Evolutionary conservation across 1,140 invertebrate genomes (phyloP).

Genomic region (Helicoverpa zea): DNA sequence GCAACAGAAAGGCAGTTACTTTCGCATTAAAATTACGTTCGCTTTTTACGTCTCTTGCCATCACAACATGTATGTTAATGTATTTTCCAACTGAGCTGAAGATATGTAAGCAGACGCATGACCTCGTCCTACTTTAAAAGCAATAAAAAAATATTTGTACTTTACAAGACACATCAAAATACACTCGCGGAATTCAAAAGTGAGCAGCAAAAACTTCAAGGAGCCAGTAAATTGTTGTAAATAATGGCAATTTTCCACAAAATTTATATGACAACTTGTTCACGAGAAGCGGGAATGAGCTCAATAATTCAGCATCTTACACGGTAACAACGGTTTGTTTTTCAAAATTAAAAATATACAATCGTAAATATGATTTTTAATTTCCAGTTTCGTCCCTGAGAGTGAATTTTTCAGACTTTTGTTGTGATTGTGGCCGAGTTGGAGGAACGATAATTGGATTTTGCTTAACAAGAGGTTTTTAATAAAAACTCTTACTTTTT

Average conservation of each 20-base stretch:
- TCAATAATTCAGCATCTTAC: constrained; percentile 42
- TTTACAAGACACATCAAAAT: constrained; percentile 24
- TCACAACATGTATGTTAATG: too few species aligned
- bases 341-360: constrained; percentile 33
- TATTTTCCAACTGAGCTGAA: too few species aligned
- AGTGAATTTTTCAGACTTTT: neutral
- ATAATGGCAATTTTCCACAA: constrained; percentile 39
- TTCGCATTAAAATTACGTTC: too few species aligned
- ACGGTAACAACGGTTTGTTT: neutral
- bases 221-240: constrained; percentile 36
- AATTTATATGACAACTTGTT: constrained; percentile 50
- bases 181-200: constrained; percentile 40
- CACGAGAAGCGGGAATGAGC: constrained; percentile 27
- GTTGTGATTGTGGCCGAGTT: neutral
- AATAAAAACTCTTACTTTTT: neutral
- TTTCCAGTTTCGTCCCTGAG: neutral
- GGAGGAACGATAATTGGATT: neutral
- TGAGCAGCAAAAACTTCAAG: constrained; percentile 45
- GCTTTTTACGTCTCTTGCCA: too few species aligned
- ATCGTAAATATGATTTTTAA: constrained; percentile 44
- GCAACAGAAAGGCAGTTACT: too few species aligned
- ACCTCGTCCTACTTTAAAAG: too few species aligned
- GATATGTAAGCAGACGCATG: too few species aligned
- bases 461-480: neutral
- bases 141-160: neutral